These are phyloP conservation scores for Rugalucina vietnamica DNA, from an alignment of 2,888 invertebrate genomes.

Conservation along the genomic window DNA sequence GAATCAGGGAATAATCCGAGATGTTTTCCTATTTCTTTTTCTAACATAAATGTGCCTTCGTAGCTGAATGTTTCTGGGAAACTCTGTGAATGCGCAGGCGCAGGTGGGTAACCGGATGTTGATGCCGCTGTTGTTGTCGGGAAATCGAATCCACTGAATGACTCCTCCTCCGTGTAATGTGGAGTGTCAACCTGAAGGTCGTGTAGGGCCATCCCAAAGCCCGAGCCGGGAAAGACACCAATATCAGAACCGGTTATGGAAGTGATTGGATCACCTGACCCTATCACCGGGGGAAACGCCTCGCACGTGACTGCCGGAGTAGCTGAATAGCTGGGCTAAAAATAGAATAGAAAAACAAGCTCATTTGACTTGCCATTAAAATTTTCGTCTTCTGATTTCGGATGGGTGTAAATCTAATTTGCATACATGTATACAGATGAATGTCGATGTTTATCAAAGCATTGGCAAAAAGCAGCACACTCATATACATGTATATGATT, in stretches of 20 bases:
- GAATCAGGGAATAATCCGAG: conserved; percentile 55
- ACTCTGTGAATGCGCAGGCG: conserved; percentile 59
- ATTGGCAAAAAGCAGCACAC: too few relatives aligned
- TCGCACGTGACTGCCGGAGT: conserved; percentile 62
- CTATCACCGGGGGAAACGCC: conserved; percentile 59
- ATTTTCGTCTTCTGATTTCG: too few relatives aligned
- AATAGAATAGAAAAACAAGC: neutral
- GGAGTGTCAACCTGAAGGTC: conserved; percentile 59
- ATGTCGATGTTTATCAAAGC: too few relatives aligned
- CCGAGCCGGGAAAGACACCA: conserved; percentile 91
- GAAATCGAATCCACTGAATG: conserved; percentile 67
- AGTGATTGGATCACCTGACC: conserved; percentile 60
- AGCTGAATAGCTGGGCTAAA: conserved; percentile 56
- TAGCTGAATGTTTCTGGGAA: conserved; percentile 75
- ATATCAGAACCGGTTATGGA: conserved; percentile 71
- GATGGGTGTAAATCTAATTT: too few relatives aligned
- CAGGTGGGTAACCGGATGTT: conserved; percentile 60
- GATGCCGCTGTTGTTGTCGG: conserved; percentile 65
- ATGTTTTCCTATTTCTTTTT: conserved; percentile 69
- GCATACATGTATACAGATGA: too few relatives aligned
- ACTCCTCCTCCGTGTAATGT: conserved; percentile 65
- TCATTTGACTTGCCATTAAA: neutral
- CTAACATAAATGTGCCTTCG: conserved; percentile 73
- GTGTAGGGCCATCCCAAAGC: conserved; percentile 86
- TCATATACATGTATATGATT: too few relatives aligned